phyloP scores from a whole-genome alignment of 2,113 vertebrate genomes.

The Brachypodius melanocephalos region DNA sequence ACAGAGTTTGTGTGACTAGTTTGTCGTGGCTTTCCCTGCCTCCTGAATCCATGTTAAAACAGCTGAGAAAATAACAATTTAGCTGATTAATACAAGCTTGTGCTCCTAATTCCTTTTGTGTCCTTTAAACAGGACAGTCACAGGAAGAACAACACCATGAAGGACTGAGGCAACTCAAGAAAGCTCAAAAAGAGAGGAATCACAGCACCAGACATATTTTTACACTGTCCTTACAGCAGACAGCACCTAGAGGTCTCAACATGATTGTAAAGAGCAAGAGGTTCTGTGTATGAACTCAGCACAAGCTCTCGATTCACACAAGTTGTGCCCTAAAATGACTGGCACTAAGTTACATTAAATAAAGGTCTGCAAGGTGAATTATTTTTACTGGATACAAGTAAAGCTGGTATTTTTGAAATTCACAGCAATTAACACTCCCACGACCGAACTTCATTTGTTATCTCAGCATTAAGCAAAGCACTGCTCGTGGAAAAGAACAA shows the following conservation, averaged over 20 bases:
- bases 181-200: background rate
- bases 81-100: background rate
- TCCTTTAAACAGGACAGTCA: background rate
- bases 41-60: background rate
- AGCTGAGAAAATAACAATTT: background rate
- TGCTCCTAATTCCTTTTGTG: background rate
- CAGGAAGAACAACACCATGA: background rate
- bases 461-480: background rate
- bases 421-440: background rate
- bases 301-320: background rate
- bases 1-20: background rate
- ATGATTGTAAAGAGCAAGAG: fast-evolving
- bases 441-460: background rate
- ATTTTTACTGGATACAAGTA: background rate
- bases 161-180: background rate
- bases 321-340: background rate
- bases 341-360: background rate
- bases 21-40: background rate
- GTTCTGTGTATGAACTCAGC: background rate
- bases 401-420: background rate
- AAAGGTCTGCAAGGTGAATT: background rate
- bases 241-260: background rate
- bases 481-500: background rate
- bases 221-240: background rate
- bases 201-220: background rate